Evolutionary conservation across 2,888 invertebrate species (phyloP).

Genomic region (Prosopocoilus inquinatus): DNA sequence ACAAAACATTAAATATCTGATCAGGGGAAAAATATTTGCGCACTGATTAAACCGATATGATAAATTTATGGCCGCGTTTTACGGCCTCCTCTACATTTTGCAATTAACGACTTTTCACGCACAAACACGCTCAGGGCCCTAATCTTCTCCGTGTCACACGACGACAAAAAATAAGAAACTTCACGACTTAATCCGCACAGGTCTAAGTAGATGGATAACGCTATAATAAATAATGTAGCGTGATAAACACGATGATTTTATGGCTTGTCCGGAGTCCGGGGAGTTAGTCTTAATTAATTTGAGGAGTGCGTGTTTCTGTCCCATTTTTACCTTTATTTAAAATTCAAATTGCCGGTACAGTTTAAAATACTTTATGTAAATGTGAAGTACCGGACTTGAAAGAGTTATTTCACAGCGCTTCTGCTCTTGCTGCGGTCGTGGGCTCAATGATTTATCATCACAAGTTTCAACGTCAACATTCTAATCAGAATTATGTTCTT

Average conservation of each 20-base stretch:
- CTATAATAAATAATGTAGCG: slow-evolving; percentile 31
- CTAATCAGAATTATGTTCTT: too few relatives aligned
- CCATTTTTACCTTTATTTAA: slow-evolving; percentile 21
- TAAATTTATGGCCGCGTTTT: slow-evolving; percentile 36
- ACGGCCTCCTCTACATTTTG: slow-evolving; percentile 21
- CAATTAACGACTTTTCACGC: slow-evolving; percentile 17
- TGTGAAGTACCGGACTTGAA: not conserved
- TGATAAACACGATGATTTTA: slow-evolving; percentile 30
- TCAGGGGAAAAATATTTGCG: slow-evolving; percentile 36
- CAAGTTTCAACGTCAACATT: too few relatives aligned
- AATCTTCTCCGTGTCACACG: not conserved
- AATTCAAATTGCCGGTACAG: not conserved
- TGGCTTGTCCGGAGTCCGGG: slow-evolving; percentile 19
- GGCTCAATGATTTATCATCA: too few relatives aligned
- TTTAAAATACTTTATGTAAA: not conserved
- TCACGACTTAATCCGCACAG: slow-evolving; percentile 12
- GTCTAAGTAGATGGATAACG: slow-evolving; percentile 8
- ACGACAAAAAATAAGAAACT: not conserved
- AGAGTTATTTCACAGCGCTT: too few relatives aligned
- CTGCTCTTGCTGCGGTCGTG: too few relatives aligned
- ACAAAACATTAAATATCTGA: slow-evolving; percentile 39
- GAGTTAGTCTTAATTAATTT: slow-evolving; percentile 36
- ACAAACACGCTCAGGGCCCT: too few relatives aligned
- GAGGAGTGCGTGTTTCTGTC: slow-evolving; percentile 32
- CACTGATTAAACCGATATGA: slow-evolving; percentile 37